Evolutionary conservation across 1,140 invertebrate genomes (phyloP).

Genomic region (Cherax destructor): DNA sequence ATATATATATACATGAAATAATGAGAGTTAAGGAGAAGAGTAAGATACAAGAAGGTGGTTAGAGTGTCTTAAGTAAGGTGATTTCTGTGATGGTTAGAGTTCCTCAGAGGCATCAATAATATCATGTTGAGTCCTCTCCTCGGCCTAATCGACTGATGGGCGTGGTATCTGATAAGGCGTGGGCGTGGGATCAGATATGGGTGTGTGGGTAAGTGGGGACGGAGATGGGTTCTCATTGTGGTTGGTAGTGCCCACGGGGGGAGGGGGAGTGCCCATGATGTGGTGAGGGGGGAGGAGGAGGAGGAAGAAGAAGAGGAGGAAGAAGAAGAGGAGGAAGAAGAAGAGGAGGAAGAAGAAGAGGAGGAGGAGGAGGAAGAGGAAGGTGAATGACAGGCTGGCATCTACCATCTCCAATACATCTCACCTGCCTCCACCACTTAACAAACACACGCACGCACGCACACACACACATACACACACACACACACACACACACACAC

Average conservation of each 20-base stretch:
- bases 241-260: neutral
- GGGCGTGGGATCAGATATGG: conserved; percentile 6
- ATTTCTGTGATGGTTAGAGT: neutral
- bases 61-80: no score
- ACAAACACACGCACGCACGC: no score
- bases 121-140: conserved; percentile 16
- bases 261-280: neutral
- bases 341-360: no score
- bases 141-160: conserved; percentile 39
- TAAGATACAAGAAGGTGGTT: neutral
- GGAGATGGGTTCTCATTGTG: conserved; percentile 6
- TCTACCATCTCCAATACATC: neutral
- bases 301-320: no score
- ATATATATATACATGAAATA: neutral
- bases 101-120: conserved; percentile 28
- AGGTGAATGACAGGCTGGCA: neutral
- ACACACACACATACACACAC: no score
- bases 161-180: conserved; percentile 33
- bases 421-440: neutral
- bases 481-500: no score
- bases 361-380: no score
- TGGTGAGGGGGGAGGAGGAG: no score
- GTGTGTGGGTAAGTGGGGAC: conserved; percentile 33
- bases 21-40: neutral
- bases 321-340: no score